Percentiles rank a stretch among this genome's conserved stretches.
phyloP scores from a whole-genome alignment of 2,888 invertebrate species.

The Sphaerophoria taeniata region DNA sequence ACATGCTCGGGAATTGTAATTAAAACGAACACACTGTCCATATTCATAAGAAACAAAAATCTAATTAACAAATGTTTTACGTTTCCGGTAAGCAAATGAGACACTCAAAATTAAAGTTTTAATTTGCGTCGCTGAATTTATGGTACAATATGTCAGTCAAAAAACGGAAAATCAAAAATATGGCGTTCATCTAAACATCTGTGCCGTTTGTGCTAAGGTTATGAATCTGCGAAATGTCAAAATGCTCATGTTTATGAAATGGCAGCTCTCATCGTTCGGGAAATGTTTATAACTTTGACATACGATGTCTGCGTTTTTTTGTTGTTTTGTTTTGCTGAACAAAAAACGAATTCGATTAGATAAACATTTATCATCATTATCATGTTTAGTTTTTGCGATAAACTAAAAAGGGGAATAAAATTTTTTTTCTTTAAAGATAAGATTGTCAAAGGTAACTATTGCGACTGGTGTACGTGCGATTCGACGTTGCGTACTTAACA shows the following conservation, averaged over 20 bases:
- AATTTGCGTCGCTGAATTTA: not conserved
- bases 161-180: not conserved
- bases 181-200: not conserved
- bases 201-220: not conserved
- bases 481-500: not conserved
- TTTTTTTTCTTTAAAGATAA: constrained; percentile 37
- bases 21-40: constrained; percentile 8
- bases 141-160: not conserved
- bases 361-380: constrained; percentile 28
- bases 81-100: not conserved
- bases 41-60: not conserved
- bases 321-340: constrained; percentile 29
- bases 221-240: not conserved
- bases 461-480: constrained; percentile 30
- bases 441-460: not conserved
- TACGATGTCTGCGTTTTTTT: not conserved
- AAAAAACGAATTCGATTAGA: not conserved
- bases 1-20: constrained; percentile 18
- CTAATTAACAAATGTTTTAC: constrained; percentile 30
- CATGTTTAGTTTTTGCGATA: constrained; percentile 35
- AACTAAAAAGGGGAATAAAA: constrained; percentile 14
- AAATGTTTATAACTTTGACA: constrained; percentile 16
- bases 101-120: not conserved
- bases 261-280: not conserved
- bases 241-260: constrained; percentile 4